Evolutionary conservation across 2,888 invertebrate species (phyloP).

Genomic region (Icerya purchasi): DNA sequence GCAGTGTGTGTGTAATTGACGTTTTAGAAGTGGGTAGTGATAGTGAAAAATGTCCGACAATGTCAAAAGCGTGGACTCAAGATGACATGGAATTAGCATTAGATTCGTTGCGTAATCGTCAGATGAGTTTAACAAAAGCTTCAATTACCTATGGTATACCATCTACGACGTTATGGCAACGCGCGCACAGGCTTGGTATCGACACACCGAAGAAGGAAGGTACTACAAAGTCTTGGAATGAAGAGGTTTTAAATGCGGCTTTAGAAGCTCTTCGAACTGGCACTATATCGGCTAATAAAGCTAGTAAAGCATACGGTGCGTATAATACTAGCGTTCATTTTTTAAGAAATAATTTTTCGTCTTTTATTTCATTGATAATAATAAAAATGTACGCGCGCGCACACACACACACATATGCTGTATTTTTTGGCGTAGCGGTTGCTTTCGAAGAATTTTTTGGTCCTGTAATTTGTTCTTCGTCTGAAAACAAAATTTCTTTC

Average conservation of each 20-base stretch:
- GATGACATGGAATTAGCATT: slow-evolving; percentile 75
- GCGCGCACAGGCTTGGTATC: slow-evolving; percentile 46
- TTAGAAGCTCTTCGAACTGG: slow-evolving; percentile 63
- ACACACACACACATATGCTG: too few species aligned
- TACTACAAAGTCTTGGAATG: slow-evolving; percentile 68
- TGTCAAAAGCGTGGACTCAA: slow-evolving; percentile 57
- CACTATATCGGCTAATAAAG: slow-evolving; percentile 72
- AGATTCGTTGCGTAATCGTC: slow-evolving; percentile 61
- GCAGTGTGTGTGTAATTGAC: too few species aligned
- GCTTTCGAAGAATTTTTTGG: too few species aligned
- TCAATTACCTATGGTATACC: slow-evolving; percentile 72
- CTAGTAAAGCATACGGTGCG: slow-evolving; percentile 64
- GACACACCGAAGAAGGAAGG: slow-evolving; percentile 82
- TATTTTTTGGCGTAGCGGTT: too few species aligned
- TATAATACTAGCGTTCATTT: neutral
- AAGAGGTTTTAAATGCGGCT: slow-evolving; percentile 59
- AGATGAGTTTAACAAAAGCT: slow-evolving; percentile 75
- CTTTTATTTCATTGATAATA: too few species aligned
- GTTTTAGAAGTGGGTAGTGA: slow-evolving; percentile 18
- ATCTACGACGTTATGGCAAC: slow-evolving; percentile 75
- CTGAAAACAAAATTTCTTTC: too few species aligned
- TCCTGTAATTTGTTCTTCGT: too few species aligned
- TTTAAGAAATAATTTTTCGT: neutral
- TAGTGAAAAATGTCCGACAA: slow-evolving; percentile 6
- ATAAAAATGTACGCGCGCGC: too few species aligned